Base-by-base conservation (phyloP, 1,140 invertebrate species). In the Drosophila ambigua region DNA sequence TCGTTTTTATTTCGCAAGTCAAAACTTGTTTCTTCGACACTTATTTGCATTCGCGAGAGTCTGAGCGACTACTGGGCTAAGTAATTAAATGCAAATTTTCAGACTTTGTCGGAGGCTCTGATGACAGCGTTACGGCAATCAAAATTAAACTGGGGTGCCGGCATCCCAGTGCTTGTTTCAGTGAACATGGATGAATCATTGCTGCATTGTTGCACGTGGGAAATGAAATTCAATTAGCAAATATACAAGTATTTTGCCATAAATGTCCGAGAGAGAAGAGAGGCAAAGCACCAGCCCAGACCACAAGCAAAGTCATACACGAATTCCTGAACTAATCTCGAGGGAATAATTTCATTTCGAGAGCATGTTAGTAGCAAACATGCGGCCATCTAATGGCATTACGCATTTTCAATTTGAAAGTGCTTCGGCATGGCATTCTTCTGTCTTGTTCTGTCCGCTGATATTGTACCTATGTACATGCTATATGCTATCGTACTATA, bases 11-110 rank as follows among this genome's bases (percentile, higher is more conserved):
- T 65, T 61, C 51, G 57, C 60, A 52, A 61, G 28, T 23, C 44
- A 35, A 75, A 81, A 80, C 78, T 57, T 59, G 72, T 77, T 81
- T 58, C 39, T 58, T 52, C 16, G 23, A 7, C n/a, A 35, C 20
- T 13, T 31, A 26, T 7, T 41, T 24, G 66, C 44, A 67, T 50
- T 24, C n/a, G 15, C 5, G 3, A 4, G 31, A 9, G 9, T 35
- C 9, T 11, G 31, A 9, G 0, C n/a, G 57, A 52, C 11, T 53
- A 72, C 31, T 44, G 24, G 46, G 43, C 24, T 20, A 50, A 39
- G 9, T 8, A 26, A 5, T 43, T 52, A 41, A 66, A 66, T 75
- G 53, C 43, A 54, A 63, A 75, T 66, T 66, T 9, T 26, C 4
- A 20, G 28, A 51, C 20, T 46, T 57, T 69, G 51, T 16, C 13